A percentile compares a stretch with the other conserved stretches of the same genome.
phyloP scores from a whole-genome alignment of 2,797 vertebrate genomes.

The Rhabdomys pumilio region DNA sequence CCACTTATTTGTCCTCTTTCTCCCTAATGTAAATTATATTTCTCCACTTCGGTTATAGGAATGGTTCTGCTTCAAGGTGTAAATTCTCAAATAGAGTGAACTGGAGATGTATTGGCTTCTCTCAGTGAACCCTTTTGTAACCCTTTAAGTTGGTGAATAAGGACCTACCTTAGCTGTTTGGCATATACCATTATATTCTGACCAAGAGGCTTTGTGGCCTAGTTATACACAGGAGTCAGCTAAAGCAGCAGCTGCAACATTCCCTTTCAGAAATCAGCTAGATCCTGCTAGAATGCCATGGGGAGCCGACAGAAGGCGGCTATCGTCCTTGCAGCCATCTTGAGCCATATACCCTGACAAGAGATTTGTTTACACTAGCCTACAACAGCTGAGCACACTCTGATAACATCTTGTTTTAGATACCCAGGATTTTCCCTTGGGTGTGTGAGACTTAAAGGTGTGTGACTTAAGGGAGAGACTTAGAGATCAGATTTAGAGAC shows the following conservation, averaged over 20 bases:
- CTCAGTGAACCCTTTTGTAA: conserved; percentile 19
- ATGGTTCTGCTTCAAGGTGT: conserved; percentile 47
- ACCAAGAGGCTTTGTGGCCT: not conserved
- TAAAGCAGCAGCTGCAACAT: not conserved
- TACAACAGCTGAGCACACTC: no score
- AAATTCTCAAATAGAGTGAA: conserved; percentile 69
- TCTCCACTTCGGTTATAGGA: conserved; percentile 60
- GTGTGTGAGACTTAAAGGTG: no score
- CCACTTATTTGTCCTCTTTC: conserved; percentile 34
- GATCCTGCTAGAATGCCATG: not conserved
- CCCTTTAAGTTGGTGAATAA: not conserved
- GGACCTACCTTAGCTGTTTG: conserved; percentile 18
- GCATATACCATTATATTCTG: not conserved
- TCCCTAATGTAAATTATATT: conserved; percentile 58
- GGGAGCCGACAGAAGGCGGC: no score
- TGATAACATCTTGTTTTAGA: no score
- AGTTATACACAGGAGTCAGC: not conserved
- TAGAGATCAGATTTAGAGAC: no score
- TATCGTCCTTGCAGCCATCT: no score
- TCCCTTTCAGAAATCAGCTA: conserved; percentile 14
- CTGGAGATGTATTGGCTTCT: not conserved
- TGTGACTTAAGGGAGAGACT: no score
- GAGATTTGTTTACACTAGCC: no score
- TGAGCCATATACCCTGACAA: no score
- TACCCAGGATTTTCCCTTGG: no score